Evolutionary conservation across 2,888 invertebrate genomes (phyloP).

Genomic region (Schizotus pectinicornis): DNA sequence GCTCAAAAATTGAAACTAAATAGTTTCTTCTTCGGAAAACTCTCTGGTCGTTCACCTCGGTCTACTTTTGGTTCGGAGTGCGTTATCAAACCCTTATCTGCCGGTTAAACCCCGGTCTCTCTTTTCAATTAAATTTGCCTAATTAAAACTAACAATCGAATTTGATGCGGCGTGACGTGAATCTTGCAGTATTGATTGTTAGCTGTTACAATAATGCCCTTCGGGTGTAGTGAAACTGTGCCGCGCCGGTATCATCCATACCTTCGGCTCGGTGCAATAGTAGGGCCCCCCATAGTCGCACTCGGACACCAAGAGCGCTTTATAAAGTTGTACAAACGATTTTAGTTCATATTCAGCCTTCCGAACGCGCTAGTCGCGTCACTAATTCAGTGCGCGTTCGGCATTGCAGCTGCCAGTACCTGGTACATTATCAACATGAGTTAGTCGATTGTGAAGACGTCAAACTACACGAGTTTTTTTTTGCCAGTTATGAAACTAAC

Average conservation of each 20-base stretch:
- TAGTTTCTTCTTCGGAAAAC: too few species aligned
- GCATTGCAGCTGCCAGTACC: constrained; percentile 24
- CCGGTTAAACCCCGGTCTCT: too few species aligned
- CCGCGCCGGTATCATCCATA: constrained; percentile 3
- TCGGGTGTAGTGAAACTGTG: not conserved
- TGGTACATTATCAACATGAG: not conserved
- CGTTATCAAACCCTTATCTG: not conserved
- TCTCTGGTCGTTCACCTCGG: too few species aligned
- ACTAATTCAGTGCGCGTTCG: constrained; percentile 26
- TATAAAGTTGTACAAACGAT: constrained; percentile 7
- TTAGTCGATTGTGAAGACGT: too few species aligned
- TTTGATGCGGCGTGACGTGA: not conserved
- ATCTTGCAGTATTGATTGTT: constrained; percentile 6
- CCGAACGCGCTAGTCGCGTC: constrained; percentile 1
- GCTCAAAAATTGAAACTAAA: too few species aligned
- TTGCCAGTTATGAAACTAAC: not conserved
- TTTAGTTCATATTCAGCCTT: constrained; percentile 18
- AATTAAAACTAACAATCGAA: too few species aligned
- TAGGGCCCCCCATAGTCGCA: constrained; percentile 8
- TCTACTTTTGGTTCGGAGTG: not conserved
- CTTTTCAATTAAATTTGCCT: too few species aligned
- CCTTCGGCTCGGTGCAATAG: constrained; percentile 1
- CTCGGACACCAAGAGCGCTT: constrained; percentile 10
- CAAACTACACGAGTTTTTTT: not conserved
- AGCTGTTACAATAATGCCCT: constrained; percentile 2